Evolutionary conservation across 2,113 vertebrate species (phyloP), one percentile per base, ranked within the genome.

Genomic region (Hucho hucho): DNA sequence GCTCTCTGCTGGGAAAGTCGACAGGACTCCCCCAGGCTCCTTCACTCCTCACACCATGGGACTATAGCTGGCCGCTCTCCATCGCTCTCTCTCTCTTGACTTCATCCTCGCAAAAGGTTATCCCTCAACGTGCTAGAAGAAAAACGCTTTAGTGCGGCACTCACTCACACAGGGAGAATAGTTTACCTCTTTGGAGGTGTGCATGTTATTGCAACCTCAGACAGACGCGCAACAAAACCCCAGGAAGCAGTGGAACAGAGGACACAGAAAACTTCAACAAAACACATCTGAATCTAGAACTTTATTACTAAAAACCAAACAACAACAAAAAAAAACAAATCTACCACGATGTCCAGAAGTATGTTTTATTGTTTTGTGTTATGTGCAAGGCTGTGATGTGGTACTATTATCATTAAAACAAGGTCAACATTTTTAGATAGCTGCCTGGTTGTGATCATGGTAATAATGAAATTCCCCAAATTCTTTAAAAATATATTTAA

Each of bases 331-430:
- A 82, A 78, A 63, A 78, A 75, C 53, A 77, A 78, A 83, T 71
- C 75, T 81, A 80, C 65, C 72, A 82, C 77, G 80, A 74, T 68
- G 76, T 84, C 75, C 76, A 75, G 77, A 80, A 69, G 73, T 72
- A 75, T 81, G 78, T 86, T 86, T 88, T 81, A 84, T 84, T 88
- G 25, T 79, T 75, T 77, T 70, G 70, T 77, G 77, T 80, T 70
- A 82, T 86, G 82, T 78, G 81, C 83, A 86, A 79, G 75, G 64
- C 77, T 80, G 80, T 77, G 69, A 16, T 61, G 58, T 61, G 69
- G 77, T 72, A 59, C n/a, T 70, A 64, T 82, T 68, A 78, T 81
- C 71, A 79, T 80, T 77, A 80, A 84, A 88, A 84, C 81, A 79
- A 79, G 71, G 65, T 81, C 61, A 82, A 80, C 82, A 86, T 81